Percentiles rank a stretch among this genome's conserved stretches.
phyloP scores from a whole-genome alignment of 2,888 invertebrate species.

The Volucella inflata region DNA sequence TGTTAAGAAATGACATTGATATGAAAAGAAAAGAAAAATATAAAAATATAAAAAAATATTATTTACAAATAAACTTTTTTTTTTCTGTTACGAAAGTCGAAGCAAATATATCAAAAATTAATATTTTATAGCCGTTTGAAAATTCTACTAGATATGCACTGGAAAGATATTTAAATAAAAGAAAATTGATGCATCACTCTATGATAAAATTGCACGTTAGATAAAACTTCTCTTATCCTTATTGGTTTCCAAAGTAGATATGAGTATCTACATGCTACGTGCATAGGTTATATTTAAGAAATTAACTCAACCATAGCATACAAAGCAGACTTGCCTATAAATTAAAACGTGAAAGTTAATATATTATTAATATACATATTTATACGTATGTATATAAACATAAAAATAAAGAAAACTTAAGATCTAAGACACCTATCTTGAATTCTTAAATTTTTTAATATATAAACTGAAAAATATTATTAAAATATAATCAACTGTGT shows the following conservation, averaged over 20 bases:
- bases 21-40: background rate
- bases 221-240: background rate
- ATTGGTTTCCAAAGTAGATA: background rate
- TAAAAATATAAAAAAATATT: slow-evolving; percentile 2
- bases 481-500: slow-evolving; percentile 7
- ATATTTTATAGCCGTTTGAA: slow-evolving; percentile 13
- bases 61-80: slow-evolving; percentile 6
- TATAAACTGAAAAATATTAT: background rate
- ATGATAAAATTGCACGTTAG: background rate
- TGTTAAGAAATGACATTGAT: slow-evolving; percentile 13
- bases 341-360: slow-evolving; percentile 18
- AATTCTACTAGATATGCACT: background rate
- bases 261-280: too few species aligned
- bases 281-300: background rate
- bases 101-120: slow-evolving; percentile 13
- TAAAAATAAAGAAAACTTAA: slow-evolving; percentile 10
- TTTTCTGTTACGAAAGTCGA: slow-evolving; percentile 13
- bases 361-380: slow-evolving; percentile 23
- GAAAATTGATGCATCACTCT: background rate
- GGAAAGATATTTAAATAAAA: background rate
- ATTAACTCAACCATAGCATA: slow-evolving; percentile 18
- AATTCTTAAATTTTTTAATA: slow-evolving; percentile 1
- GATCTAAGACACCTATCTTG: slow-evolving; percentile 10
- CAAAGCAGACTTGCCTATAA: slow-evolving; percentile 49
- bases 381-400: background rate